Evolutionary conservation across 2,888 invertebrate genomes (phyloP).

Genomic region (Parascotia fuliginaria): DNA sequence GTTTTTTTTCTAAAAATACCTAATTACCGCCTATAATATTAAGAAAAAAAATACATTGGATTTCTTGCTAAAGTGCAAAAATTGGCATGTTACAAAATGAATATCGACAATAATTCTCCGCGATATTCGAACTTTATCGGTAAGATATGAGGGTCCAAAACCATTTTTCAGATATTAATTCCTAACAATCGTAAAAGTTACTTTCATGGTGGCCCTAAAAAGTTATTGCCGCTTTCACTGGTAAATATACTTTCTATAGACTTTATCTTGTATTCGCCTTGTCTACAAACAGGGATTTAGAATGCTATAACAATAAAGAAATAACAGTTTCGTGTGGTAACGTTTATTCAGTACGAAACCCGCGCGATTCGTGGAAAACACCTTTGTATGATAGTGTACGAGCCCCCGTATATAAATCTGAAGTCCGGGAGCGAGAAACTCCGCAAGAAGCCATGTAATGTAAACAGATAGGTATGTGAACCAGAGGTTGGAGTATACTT

Average conservation of each 20-base stretch:
- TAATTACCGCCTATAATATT: conserved; percentile 30
- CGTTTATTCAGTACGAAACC: conserved; percentile 62
- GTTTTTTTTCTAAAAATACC: conserved; percentile 21
- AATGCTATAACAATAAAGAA: conserved; percentile 69
- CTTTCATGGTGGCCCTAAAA: conserved; percentile 79
- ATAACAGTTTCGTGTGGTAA: conserved; percentile 61
- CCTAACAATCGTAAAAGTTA: conserved; percentile 82
- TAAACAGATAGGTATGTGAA: conserved; percentile 50
- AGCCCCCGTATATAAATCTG: conserved; percentile 21
- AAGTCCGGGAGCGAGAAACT: conserved; percentile 26
- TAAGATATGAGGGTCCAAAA: conserved; percentile 72
- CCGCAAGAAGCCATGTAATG: conserved; percentile 42
- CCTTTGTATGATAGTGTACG: conserved; percentile 17
- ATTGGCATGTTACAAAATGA: conserved; percentile 49
- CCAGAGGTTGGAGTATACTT: conserved; percentile 39
- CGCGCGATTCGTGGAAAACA: conserved; percentile 37
- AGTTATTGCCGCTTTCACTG: conserved; percentile 70
- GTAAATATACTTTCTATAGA: conserved; percentile 73
- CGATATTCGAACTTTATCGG: conserved; percentile 65
- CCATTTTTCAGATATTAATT: conserved; percentile 84
- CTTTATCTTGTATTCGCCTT: conserved; percentile 71
- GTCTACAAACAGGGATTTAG: conserved; percentile 63
- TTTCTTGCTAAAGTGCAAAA: conserved; percentile 42
- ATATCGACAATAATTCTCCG: conserved; percentile 54
- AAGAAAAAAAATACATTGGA: conserved; percentile 23